A percentile compares a stretch with the other conserved stretches of the same genome.
Evolutionary conservation across 1,140 invertebrate genomes (phyloP).

Genomic region (Hyposmocoma kahamanoa): DNA sequence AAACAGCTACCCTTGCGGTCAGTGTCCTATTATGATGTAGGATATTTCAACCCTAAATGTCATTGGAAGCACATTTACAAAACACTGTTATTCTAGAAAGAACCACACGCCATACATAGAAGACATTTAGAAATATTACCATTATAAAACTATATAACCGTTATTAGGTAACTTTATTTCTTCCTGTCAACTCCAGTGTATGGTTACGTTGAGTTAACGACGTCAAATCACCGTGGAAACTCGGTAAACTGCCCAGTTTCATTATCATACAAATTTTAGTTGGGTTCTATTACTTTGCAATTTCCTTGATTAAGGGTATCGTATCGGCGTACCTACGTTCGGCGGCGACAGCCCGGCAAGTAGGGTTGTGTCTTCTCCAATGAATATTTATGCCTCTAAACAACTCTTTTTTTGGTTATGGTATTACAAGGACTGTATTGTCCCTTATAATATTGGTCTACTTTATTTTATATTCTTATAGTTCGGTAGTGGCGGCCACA

Average conservation of each 20-base stretch:
- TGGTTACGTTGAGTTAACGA: slow-evolving; percentile 10
- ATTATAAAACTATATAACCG: background rate
- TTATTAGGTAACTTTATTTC: slow-evolving; percentile 3
- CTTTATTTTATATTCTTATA: no score
- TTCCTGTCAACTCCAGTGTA: background rate
- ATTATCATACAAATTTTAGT: slow-evolving; percentile 54
- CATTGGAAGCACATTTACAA: background rate
- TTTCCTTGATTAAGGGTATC: slow-evolving; percentile 51
- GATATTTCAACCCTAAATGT: no score
- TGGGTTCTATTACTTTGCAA: slow-evolving; percentile 48
- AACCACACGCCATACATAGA: background rate
- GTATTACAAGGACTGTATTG: no score
- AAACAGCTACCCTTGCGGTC: no score
- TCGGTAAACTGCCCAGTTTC: slow-evolving; percentile 23
- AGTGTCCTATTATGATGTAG: no score
- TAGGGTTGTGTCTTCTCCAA: slow-evolving; percentile 42
- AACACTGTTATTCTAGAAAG: no score
- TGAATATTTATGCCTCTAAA: slow-evolving; percentile 50
- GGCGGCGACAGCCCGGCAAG: slow-evolving; percentile 49
- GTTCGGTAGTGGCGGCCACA: no score
- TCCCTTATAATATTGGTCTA: no score
- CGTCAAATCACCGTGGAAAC: slow-evolving; percentile 18
- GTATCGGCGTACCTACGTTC: slow-evolving; percentile 21
- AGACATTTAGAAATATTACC: background rate
- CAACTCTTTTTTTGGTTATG: slow-evolving; percentile 44